These are phyloP conservation scores for Pomacea canaliculata DNA, from an alignment of 2,888 invertebrate species.

Conservation along the genomic window DNA sequence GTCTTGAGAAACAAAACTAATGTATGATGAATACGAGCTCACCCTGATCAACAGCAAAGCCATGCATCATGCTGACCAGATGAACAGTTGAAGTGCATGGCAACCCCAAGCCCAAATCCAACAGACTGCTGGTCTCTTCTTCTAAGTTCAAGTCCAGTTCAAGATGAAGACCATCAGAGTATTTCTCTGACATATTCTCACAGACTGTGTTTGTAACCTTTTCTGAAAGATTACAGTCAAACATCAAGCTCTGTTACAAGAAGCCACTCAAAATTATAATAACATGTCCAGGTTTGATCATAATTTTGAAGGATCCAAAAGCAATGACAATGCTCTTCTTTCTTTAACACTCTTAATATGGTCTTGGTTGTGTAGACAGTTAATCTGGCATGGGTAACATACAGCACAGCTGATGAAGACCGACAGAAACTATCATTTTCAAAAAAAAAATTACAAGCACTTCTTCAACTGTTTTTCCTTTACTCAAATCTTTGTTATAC, in stretches of 20 bases:
- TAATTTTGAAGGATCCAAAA: too few relatives aligned
- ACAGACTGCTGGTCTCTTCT: slow-evolving; percentile 40
- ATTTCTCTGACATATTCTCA: slow-evolving; percentile 39
- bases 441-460: too few relatives aligned
- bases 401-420: too few relatives aligned
- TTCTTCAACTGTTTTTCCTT: too few relatives aligned
- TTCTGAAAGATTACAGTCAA: slow-evolving; percentile 33
- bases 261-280: background rate
- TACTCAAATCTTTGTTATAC: too few relatives aligned
- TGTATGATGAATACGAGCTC: background rate
- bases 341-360: too few relatives aligned
- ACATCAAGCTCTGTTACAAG: background rate
- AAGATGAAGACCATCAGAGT: slow-evolving; percentile 31
- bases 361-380: too few relatives aligned
- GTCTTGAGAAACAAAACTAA: too few relatives aligned
- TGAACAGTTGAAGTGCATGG: slow-evolving; percentile 45
- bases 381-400: too few relatives aligned
- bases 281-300: background rate
- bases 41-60: slow-evolving; percentile 60
- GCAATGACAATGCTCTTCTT: too few relatives aligned
- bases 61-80: slow-evolving; percentile 51
- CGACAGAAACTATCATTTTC: too few relatives aligned
- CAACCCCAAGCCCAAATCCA: slow-evolving; percentile 50
- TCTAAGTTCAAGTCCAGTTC: slow-evolving; percentile 42
- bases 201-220: slow-evolving; percentile 37